These are phyloP conservation scores for Acanthopleura granulata DNA, from an alignment of 2,888 invertebrate species.

Conservation along the genomic window DNA sequence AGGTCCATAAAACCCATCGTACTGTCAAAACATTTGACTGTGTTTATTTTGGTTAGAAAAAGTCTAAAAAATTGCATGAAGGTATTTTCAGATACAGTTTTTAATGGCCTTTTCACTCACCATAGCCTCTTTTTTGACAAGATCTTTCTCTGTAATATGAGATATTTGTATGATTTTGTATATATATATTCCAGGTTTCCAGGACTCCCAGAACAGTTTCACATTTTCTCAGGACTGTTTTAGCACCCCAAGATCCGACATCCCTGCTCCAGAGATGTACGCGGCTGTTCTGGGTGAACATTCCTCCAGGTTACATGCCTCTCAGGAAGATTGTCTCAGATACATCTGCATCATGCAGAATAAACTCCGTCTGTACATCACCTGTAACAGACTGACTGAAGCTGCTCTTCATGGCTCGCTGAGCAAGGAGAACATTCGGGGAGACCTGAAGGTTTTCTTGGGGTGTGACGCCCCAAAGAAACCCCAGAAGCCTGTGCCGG, in stretches of 20 bases:
- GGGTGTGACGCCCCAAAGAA: too few species aligned
- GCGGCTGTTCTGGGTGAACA: background rate
- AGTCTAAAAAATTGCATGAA: too few species aligned
- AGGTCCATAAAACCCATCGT: too few species aligned
- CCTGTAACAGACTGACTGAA: background rate
- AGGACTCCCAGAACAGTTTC: slow-evolving; percentile 13
- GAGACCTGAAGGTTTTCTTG: background rate
- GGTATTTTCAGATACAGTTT: too few species aligned
- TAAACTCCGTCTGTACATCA: background rate
- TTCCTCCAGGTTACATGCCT: background rate
- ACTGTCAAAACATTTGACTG: too few species aligned
- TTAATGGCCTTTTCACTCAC: too few species aligned
- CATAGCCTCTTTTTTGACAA: too few species aligned
- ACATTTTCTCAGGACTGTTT: background rate
- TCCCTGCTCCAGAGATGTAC: background rate
- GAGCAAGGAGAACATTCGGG: background rate
- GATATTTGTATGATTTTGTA: background rate
- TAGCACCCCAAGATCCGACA: background rate
- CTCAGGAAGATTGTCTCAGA: background rate
- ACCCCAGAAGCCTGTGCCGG: too few species aligned
- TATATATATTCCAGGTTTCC: background rate
- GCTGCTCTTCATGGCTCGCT: background rate
- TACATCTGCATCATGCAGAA: background rate
- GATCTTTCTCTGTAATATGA: too few species aligned
- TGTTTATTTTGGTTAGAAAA: too few species aligned